Base-by-base conservation (phyloP, 2,113 vertebrate species). In the Agapornis roseicollis region DNA sequence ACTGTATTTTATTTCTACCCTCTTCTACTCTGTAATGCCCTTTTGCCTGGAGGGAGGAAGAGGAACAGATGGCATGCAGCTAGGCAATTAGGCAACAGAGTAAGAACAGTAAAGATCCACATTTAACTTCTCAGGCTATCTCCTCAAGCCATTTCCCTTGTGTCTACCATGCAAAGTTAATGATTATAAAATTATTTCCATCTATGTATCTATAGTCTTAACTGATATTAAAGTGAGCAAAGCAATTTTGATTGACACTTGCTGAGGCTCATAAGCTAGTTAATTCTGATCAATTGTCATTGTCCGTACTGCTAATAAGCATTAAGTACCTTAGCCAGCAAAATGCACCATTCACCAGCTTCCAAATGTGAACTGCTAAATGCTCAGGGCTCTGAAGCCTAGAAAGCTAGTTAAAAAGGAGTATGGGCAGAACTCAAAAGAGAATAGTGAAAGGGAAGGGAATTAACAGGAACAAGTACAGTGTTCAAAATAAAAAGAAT, bases 21-120 rank as follows among this genome's bases (percentile, higher is more conserved):
- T 77, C 76, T 85, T 55, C 44, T 79, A 37, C 68, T 91, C 19
- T 93, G 28, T 74, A 95, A 69, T 91, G 81, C 74, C 90, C 85
- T 95, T 95, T 96, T 88, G 90, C 71, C 85, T 94, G 68, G 8
- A 96, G 71, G 79, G 60, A 92, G 76, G 61, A 90, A 97, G 56
- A 82, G 7, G 58, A 95, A 85, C 94, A 93, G 94, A 93, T 94
- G 94, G 90, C 63, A 70, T 81, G 29, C 80, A 93, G 53, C 53
- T 77, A 94, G 53, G 74, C 80, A 94, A 93, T 88, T 95, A 93
- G n/a, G 77, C 46, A 93, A 56, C 46, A 44, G 29, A 91, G 74
- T 64, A 73, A 91, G 91, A 91, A 46, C 79, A 77, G 47, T 69
- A 68, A 85, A 88, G 68, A 90, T 95, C 72, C 68, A 88, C 70